phyloP scores from a whole-genome alignment of 2,113 vertebrate species.

The Strix aluco region DNA sequence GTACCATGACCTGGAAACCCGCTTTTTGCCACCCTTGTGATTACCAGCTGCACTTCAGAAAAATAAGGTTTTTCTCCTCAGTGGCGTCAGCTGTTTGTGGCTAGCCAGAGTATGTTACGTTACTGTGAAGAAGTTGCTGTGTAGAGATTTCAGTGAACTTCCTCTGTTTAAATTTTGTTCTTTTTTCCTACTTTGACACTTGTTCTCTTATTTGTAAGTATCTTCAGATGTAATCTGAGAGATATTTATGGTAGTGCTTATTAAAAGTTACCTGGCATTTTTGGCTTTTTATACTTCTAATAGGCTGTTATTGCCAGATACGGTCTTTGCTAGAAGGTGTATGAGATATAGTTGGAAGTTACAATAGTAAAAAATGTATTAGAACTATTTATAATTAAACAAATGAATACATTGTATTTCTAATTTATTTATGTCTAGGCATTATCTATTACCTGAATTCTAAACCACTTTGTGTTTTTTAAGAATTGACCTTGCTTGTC shows the following conservation, averaged over 20 bases:
- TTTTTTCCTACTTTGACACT: background rate
- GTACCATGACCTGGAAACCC: background rate
- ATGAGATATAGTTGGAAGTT: constrained; percentile 44
- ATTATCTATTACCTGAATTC: constrained; percentile 39
- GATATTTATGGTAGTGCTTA: constrained; percentile 1
- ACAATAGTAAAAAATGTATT: constrained; percentile 55
- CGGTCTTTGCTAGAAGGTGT: constrained; percentile 14
- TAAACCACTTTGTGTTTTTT: background rate
- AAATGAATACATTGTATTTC: constrained; percentile 64
- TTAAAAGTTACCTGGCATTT: constrained; percentile 32
- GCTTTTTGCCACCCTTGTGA: background rate
- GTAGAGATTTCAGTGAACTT: background rate
- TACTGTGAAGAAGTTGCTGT: constrained; percentile 20
- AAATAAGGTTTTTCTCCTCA: background rate
- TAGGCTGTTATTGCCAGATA: background rate
- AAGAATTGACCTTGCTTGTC: background rate
- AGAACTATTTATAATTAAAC: constrained; percentile 74
- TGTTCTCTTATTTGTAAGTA: constrained; percentile 45
- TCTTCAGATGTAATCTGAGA: constrained; percentile 41
- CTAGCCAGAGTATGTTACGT: constrained; percentile 40
- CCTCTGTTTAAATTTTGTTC: background rate
- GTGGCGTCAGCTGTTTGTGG: background rate
- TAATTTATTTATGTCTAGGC: constrained; percentile 74
- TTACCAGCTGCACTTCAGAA: constrained; percentile 1
- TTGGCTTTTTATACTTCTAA: constrained; percentile 35